These are phyloP conservation scores for Gouania willdenowi DNA, from an alignment of 2,797 vertebrate species.

Conservation along the genomic window DNA sequence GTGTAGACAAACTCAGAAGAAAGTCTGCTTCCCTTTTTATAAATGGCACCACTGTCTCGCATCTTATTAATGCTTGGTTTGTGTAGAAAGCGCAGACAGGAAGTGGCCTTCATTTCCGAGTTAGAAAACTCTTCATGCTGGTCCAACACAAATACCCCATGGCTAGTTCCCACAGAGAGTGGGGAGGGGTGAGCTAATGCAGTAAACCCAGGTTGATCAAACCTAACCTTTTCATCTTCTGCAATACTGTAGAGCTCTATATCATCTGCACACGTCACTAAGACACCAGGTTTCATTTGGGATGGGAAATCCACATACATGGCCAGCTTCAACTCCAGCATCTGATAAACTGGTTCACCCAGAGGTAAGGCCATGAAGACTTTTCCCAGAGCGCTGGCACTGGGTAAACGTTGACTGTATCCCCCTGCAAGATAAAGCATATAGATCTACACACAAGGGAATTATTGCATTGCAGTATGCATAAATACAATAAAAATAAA, in stretches of 20 bases:
- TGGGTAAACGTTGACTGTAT: constrained; percentile 91
- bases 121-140: constrained; percentile 14
- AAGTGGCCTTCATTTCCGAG: constrained; percentile 69
- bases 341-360: constrained; percentile 86
- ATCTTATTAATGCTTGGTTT: constrained; percentile 85
- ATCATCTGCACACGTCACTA: constrained; percentile 90
- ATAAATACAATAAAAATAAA: no score
- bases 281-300: constrained; percentile 86
- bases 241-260: constrained; percentile 85
- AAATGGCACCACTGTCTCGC: constrained; percentile 75
- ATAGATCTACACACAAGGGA: background rate
- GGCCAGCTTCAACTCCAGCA: constrained; percentile 93
- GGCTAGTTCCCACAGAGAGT: constrained; percentile 81
- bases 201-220: constrained; percentile 86
- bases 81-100: constrained; percentile 85
- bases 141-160: constrained; percentile 91
- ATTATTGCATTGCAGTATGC: no score
- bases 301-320: constrained; percentile 91
- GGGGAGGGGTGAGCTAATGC: constrained; percentile 91
- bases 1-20: constrained; percentile 83
- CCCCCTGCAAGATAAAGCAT: constrained; percentile 75
- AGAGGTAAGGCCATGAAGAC: constrained; percentile 90
- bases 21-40: constrained; percentile 1
- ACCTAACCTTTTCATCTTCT: constrained; percentile 59
- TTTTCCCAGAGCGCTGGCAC: constrained; percentile 90